Evolutionary conservation across 2,888 invertebrate genomes (phyloP), one percentile per base, ranked within the genome.

Genomic region (Spodoptera littoralis): DNA sequence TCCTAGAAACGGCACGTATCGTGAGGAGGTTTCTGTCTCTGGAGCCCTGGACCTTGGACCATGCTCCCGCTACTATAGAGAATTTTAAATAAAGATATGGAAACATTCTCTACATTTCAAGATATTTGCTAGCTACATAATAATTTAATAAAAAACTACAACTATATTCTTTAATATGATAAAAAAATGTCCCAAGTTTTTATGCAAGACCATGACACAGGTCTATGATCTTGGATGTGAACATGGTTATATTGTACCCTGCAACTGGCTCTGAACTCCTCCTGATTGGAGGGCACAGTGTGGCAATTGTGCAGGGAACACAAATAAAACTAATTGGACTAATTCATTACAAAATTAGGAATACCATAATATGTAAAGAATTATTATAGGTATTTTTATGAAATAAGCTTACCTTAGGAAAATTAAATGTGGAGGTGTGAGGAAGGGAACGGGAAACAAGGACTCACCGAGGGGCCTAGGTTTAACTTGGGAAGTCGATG

Each of bases 381-480:
- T 5, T 27, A 27, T 27, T 27, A 27, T 27, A 51, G 13, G 3
- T 24, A 24, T 8, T 2, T 43, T n/a, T 9, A 48, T 2, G 48
- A 11, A 18, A 12, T 9, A 48, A 46, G 30, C 47, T 64, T 51
- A 58, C 74, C 55, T 53, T 55, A 41, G 18, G 44, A 22, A 3
- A 52, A n/a, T 24, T 8, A 8, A 45, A 11, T 43, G 48, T 8
- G 22, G 11, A 68, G 36, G 36, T 36, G 36, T 36, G 9, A 36
- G 65, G 75, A 60, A 65, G 72, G 81, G 64, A 64, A 59, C 74
- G 80, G 58, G 74, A 83, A 68, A 61, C 66, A 65, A 65, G 85
- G 83, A 89, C 94, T 93, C 84, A 94, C 94, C 94, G 76, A 94
- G 85, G 56, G 91, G 89, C 78, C 87, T 92, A 54, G 87, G 71